Conservation (phyloP, 2,113 vertebrate species). For the Montifringilla adamsi region DNA sequence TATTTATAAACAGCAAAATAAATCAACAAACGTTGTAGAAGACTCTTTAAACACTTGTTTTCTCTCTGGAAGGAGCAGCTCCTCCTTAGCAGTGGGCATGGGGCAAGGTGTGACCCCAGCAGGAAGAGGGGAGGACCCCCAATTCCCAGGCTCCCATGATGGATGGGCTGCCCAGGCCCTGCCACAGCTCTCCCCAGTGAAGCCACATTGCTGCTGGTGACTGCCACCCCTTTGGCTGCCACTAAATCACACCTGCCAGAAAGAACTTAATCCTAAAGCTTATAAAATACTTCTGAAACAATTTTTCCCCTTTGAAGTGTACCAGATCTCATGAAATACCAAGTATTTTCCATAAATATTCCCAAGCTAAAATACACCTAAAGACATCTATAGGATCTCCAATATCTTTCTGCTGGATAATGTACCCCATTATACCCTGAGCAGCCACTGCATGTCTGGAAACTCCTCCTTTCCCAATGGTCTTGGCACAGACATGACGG, state of each 20-base stretch:
- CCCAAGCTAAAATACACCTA: background rate
- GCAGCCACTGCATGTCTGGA: background rate
- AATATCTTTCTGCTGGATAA: background rate
- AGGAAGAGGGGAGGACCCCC: background rate
- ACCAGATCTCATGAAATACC: background rate
- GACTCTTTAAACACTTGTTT: background rate
- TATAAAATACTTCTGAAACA: slow-evolving; percentile 23
- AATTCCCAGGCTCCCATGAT: background rate
- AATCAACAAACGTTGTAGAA: background rate
- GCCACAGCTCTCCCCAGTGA: background rate
- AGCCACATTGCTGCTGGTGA: background rate
- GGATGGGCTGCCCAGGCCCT: background rate
- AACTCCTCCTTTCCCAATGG: background rate
- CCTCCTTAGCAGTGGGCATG: rapidly evolving
- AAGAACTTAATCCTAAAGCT: background rate
- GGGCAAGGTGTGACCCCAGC: background rate
- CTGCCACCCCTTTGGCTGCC: background rate
- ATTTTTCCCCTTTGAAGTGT: background rate
- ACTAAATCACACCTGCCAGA: background rate
- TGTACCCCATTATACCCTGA: background rate
- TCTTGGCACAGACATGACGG: rapidly evolving
- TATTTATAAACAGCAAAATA: background rate
- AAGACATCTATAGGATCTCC: background rate
- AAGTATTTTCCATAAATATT: background rate
- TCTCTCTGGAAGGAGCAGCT: background rate